Percentiles rank a stretch among this genome's conserved stretches.
Evolutionary conservation across 2,888 invertebrate species (phyloP).

Genomic region (Xestobium rufovillosum): DNA sequence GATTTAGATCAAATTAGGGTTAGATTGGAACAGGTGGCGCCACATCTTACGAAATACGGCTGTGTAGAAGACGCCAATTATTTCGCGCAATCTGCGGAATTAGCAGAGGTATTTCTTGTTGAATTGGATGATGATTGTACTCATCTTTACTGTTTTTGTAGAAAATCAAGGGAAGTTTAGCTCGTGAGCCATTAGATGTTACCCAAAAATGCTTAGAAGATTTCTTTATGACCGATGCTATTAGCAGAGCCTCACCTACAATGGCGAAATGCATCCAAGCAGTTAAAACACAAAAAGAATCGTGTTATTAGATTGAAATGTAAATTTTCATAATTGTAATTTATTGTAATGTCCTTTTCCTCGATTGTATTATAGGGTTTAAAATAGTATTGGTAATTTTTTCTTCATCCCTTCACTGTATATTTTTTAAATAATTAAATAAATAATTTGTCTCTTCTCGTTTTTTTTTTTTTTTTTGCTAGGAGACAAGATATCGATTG

Average conservation of each 20-base stretch:
- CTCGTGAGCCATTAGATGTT: constrained; percentile 54
- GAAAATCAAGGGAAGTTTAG: constrained; percentile 36
- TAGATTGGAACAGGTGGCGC: constrained; percentile 78
- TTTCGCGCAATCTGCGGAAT: constrained; percentile 69
- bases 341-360: too few relatives aligned
- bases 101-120: constrained; percentile 62
- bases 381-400: too few relatives aligned
- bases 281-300: constrained; percentile 62
- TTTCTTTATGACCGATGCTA: constrained; percentile 92
- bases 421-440: too few relatives aligned
- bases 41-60: constrained; percentile 81
- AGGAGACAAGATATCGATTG: too few relatives aligned
- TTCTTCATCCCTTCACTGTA: too few relatives aligned
- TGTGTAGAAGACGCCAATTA: constrained; percentile 78
- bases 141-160: constrained; percentile 25
- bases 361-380: too few relatives aligned
- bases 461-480: too few relatives aligned
- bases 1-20: constrained; percentile 71
- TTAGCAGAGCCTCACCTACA: constrained; percentile 92
- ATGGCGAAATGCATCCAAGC: constrained; percentile 99
- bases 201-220: constrained; percentile 73
- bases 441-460: too few relatives aligned
- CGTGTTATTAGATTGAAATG: constrained; percentile 30
- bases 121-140: too few relatives aligned
- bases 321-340: constrained; percentile 2